Evolutionary conservation across 2,797 vertebrate species (phyloP), one percentile per base, ranked within the genome.

Genomic region (Odontamblyopus lacepedii): DNA sequence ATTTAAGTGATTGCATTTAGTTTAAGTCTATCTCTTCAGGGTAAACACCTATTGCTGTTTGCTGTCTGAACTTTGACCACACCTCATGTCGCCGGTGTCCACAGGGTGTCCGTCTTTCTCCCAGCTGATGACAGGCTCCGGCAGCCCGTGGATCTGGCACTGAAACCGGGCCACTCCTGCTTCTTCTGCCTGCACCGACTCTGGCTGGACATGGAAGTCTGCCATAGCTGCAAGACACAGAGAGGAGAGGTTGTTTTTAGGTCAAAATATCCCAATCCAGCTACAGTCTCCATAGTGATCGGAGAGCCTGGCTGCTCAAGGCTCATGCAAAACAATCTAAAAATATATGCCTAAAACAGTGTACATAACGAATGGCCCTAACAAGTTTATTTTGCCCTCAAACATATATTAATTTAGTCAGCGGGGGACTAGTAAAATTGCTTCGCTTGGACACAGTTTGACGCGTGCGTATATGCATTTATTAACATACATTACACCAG

Each of bases 61-160:
- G 3, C 18, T 18, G 5, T 29, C 4, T 30, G 63, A 44, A 12
- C 15, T 64, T 63, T 38, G 63, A 38, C 11, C 74, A 76, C 89
- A 99, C 98, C 98, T 96, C 82, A 96, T 91, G 0, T 98, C 92
- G 59, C 92, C 86, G 0, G 97, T 97, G 91, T 96, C 94, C 75
- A 99, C 93, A 0, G 95, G 93, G 41, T 82, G 87, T 38, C 93
- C 93, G 78, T 99, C 96, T 93, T 96, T 98, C 76, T 98, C 96
- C 98, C 98, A 99, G 41, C 95, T 95, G 91, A 99, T 99, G 71
- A 95, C 84, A 0, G 98, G 98, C 84, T 99, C 96, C 27, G 98
- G 98, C 88, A 98, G 92, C 27, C 97, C 98, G 0, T 96, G 96
- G 89, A 99, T 97, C 92, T 98, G 98, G 90, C 98, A 99, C 93